Evolutionary conservation across 2,888 invertebrate genomes (phyloP).

Genomic region (Philonicus albiceps): DNA sequence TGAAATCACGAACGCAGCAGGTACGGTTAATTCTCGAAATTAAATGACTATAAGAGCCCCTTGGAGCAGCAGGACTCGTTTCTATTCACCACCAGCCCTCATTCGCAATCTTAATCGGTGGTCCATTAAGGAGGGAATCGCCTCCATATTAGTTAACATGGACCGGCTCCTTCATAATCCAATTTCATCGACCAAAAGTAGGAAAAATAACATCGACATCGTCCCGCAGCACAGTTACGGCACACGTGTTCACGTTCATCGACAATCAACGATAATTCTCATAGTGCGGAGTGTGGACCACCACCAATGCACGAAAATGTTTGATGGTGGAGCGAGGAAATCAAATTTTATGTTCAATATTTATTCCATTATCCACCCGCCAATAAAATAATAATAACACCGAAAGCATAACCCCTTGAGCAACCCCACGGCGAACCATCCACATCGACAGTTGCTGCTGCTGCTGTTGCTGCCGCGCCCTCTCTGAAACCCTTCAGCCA

Average conservation of each 20-base stretch:
- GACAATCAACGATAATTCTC: conserved; percentile 11
- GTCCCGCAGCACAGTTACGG: not conserved
- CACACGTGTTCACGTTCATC: not conserved
- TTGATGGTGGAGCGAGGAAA: conserved; percentile 2
- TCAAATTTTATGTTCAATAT: conserved; percentile 43
- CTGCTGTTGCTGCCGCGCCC: not conserved
- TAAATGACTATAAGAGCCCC: conserved; percentile 5
- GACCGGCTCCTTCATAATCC: not conserved
- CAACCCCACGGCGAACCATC: conserved; percentile 1
- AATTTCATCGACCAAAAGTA: not conserved
- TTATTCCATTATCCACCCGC: conserved; percentile 43
- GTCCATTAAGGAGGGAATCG: conserved; percentile 28
- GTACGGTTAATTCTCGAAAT: conserved; percentile 22
- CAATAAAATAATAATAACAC: conserved; percentile 44
- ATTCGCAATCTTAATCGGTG: not conserved
- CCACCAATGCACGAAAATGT: not conserved
- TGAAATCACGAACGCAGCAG: conserved; percentile 11
- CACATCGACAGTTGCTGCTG: not conserved
- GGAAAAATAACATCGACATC: not conserved
- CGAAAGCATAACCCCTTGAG: conserved; percentile 31
- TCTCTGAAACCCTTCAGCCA: not conserved
- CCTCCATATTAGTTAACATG: not conserved
- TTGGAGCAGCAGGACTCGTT: not conserved
- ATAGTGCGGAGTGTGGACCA: not conserved
- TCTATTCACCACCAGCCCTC: not conserved